Base-by-base conservation (phyloP, 92 coral and sea anemone species). In the Siderastrea siderea region DNA sequence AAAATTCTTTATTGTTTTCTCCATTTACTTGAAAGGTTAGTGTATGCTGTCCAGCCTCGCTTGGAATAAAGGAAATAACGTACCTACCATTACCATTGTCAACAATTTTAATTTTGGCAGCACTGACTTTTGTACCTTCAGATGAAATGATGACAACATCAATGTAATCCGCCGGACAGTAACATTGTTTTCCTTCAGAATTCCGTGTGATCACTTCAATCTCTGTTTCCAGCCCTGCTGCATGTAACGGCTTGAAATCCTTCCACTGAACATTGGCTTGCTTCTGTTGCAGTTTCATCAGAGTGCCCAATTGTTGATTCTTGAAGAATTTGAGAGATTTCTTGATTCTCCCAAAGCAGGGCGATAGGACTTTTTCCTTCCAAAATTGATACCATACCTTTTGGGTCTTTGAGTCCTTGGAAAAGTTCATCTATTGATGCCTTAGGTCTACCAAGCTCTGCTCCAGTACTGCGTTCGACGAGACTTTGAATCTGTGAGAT, bases 31-130 rank as follows among this genome's bases (percentile, higher is more conserved):
- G 46, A 9, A 59, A 46, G 43, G 8, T 46, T 1, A 61, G 14
- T 49, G 38, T 8, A 78, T 78, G 70, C 17, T 78, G 50, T n/a
- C 70, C 70, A 10, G 49, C 58, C 46, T 9, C 15, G 2, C 48
- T 60, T 60, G 82, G 82, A 62, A 61, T 71, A 51, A 51, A 74
- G 14, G 61, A 74, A 50, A 51, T 5, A 5, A 5, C 9, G 11
- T 53, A 51, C 46, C 60, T 50, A 62, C 78, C 78, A 53, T 74
- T 53, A 17, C 17, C 19, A 1, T 74, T 74, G 60, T 74, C 78
- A 1, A 26, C 62, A 16, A 74, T 50, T 51, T 74, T 6, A 0
- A 5, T 8, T 7, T 16, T 26, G 38, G 38, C 43, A 0, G 6
- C 1, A 47, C 58, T 43, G 26, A 15, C 12, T 3, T 14, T n/a